phyloP scores from a whole-genome alignment of 2,888 invertebrate genomes.

The Troglohyphantes excavatus region DNA sequence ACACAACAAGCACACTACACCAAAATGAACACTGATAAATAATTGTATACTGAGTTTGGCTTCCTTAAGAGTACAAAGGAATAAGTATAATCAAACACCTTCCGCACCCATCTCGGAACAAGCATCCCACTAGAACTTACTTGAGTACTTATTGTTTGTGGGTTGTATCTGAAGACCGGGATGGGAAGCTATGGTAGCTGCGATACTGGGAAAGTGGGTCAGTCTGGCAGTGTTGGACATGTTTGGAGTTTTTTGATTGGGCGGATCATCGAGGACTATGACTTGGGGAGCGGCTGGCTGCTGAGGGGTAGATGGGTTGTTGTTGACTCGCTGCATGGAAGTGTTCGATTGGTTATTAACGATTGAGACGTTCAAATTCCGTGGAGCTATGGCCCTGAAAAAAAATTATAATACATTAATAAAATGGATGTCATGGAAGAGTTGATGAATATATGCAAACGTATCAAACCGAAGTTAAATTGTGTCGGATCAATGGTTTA shows the following conservation, averaged over 20 bases:
- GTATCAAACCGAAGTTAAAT: too few relatives aligned
- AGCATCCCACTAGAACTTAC: slow-evolving; percentile 63
- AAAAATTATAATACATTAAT: too few relatives aligned
- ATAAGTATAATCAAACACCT: not conserved
- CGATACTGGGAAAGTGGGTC: slow-evolving; percentile 70
- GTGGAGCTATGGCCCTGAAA: slow-evolving; percentile 61
- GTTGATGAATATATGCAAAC: too few relatives aligned
- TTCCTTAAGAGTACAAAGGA: not conserved
- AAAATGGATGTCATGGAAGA: too few relatives aligned
- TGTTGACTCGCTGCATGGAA: slow-evolving; percentile 30
- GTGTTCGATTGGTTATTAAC: slow-evolving; percentile 40
- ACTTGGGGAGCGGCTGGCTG: slow-evolving; percentile 54
- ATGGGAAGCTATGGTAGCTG: slow-evolving; percentile 54
- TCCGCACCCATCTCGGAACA: not conserved
- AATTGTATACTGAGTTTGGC: too few relatives aligned
- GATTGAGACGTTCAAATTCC: slow-evolving; percentile 48
- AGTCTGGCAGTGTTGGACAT: slow-evolving; percentile 77
- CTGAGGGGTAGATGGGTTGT: not conserved
- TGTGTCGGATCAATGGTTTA: too few relatives aligned
- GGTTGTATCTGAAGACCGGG: slow-evolving; percentile 73
- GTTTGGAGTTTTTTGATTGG: slow-evolving; percentile 64
- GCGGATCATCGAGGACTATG: slow-evolving; percentile 72
- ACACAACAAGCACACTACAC: not conserved
- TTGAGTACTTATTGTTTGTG: slow-evolving; percentile 67
- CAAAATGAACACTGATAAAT: not conserved